Evolutionary conservation across 2,888 invertebrate genomes (phyloP).

Genomic region (Anoplius nigerrimus): DNA sequence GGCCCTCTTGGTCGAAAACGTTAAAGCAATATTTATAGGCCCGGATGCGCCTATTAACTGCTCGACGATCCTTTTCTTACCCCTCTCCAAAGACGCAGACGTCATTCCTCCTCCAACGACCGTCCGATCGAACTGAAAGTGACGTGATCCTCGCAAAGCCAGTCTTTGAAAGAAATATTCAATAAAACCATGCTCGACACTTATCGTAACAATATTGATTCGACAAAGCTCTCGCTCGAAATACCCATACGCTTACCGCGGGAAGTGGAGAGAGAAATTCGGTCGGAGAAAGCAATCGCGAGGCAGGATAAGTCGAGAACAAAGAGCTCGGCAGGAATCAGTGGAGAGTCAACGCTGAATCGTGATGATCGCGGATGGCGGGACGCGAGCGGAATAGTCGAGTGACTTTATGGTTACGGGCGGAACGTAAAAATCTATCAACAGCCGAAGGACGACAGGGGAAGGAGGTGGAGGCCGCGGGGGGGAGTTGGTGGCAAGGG

Average conservation of each 20-base stretch:
- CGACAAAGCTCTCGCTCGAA: too few relatives aligned
- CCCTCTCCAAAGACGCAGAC: conserved; percentile 1
- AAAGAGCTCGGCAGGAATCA: neutral
- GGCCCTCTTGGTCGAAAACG: conserved; percentile 32
- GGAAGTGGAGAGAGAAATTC: neutral
- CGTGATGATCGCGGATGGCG: neutral
- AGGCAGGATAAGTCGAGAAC: neutral
- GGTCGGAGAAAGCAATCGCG: neutral
- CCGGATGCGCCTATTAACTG: conserved; percentile 30
- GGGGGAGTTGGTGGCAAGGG: too few relatives aligned
- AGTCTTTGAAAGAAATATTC: too few relatives aligned
- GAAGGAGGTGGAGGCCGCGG: too few relatives aligned
- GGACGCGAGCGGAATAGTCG: conserved; percentile 44
- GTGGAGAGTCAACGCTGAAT: conserved; percentile 2
- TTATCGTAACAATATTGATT: too few relatives aligned
- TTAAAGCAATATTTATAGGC: conserved; percentile 49
- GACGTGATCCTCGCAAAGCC: too few relatives aligned
- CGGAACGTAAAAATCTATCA: conserved; percentile 65
- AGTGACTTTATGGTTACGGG: conserved; percentile 53
- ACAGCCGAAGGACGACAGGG: conserved; percentile 48
- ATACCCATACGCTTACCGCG: too few relatives aligned
- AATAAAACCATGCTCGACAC: too few relatives aligned
- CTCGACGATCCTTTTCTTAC: conserved; percentile 29
- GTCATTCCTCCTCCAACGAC: neutral
- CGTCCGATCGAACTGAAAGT: too few relatives aligned